These are phyloP conservation scores for Macrobrachium nipponense DNA, from an alignment of 1,140 invertebrate species.

Conservation along the genomic window DNA sequence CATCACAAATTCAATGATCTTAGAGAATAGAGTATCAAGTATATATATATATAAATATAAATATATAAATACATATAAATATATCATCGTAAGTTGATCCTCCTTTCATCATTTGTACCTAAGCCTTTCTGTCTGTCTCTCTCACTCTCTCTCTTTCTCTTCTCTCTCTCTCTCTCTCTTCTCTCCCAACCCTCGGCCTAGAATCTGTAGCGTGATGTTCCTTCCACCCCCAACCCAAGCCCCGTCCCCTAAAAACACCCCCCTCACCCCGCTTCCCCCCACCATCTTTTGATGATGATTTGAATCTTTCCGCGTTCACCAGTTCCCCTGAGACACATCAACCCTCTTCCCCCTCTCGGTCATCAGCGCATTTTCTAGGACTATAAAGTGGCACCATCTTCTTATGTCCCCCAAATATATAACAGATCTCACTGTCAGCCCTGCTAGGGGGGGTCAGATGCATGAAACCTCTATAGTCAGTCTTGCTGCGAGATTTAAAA, in stretches of 20 bases:
- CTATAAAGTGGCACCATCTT: slow-evolving; percentile 30
- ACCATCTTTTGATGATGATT: background rate
- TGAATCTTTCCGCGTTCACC: background rate
- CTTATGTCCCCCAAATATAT: background rate
- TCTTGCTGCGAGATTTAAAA: slow-evolving; percentile 28
- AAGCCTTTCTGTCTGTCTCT: background rate
- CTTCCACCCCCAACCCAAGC: too few species aligned
- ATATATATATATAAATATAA: slow-evolving; percentile 14
- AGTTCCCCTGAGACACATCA: slow-evolving; percentile 1
- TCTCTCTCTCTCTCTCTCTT: too few species aligned
- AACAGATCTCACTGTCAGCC: slow-evolving; percentile 33
- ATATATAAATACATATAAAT: slow-evolving; percentile 16
- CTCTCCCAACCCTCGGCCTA: background rate
- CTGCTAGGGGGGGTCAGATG: slow-evolving; percentile 37
- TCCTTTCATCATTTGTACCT: slow-evolving; percentile 11
- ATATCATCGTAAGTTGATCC: slow-evolving; percentile 20
- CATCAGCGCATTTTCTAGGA: slow-evolving; percentile 37
- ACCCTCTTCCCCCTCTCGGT: background rate
- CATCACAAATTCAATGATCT: slow-evolving; percentile 19
- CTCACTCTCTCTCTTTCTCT: background rate
- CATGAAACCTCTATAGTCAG: slow-evolving; percentile 24
- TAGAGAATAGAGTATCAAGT: background rate
- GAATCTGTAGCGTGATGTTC: slow-evolving; percentile 4
- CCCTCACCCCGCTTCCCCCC: too few species aligned
- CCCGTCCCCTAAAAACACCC: background rate